Evolutionary conservation across 30 jellyfish, hydroid and myxozoan genomes (phyloP), one percentile per base, ranked within the genome.

Genomic region (Hydractinia symbiolongicarpus): DNA sequence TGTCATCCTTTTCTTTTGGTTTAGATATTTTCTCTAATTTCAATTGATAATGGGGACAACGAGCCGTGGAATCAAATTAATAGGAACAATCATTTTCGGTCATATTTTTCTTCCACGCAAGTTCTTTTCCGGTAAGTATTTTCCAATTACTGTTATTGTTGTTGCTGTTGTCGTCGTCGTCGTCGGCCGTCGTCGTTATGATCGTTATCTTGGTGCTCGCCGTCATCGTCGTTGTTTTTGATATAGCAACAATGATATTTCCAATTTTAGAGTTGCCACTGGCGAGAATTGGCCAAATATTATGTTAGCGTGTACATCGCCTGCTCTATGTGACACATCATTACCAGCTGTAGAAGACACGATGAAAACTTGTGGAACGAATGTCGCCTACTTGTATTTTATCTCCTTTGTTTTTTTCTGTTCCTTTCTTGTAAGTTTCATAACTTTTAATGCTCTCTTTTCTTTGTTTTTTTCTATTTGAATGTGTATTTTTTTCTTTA

Each of bases 261-360:
- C 53, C n/a, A 19, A 21, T 7, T 76, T 10, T 4, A 85, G 96
- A 16, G 84, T 84, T 60, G 94, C 96, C 6, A 88, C 96, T 7
- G 96, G 96, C 50, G 96, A 88, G 64, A 88, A 88, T 55, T 88
- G 96, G 96, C 96, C 96, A 5, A 83, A 88, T 53, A 88, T 88
- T 6, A 88, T 88, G 96, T 56, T 77, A 74, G 96, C 96, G 16
- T 88, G 96, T 73, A 78, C 96, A 14, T 78, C 73, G 5, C 77
- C 73, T 3, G 96, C 96, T 50, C 75, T 66, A 71, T 88, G 96
- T 67, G 96, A 88, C 73, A 54, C 16, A 77, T 54, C 55, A 21
- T 61, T 88, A 58, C 82, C 77, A 79, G 83, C 90, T 8, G 80
- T 30, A 49, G 77, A 73, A 21, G 77, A 81, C 4, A 88, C 72